A percentile compares a stretch with the other conserved stretches of the same genome.
phyloP scores from a whole-genome alignment of 2,797 vertebrate genomes.

The Takifugu ocellatus region DNA sequence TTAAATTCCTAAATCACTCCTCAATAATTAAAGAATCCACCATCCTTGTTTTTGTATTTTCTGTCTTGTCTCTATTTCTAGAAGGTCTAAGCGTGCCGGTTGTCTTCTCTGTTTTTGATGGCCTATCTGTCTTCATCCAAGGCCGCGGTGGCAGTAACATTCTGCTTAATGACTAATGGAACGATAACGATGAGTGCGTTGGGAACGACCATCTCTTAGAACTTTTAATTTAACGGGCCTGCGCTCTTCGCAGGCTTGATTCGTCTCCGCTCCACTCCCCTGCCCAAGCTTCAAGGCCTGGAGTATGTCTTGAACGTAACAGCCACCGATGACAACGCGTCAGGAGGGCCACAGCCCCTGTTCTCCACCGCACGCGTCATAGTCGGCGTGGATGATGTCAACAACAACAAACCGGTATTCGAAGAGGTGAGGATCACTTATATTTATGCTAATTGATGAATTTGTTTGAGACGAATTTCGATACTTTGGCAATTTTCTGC shows the following conservation, averaged over 20 bases:
- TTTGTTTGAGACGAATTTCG: neutral
- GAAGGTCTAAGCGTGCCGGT: conserved; percentile 20
- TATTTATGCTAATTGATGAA: neutral
- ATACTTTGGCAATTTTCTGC: neutral
- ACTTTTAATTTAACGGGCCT: conserved; percentile 33
- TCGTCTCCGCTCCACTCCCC: conserved; percentile 81
- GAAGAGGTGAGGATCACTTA: conserved; percentile 73
- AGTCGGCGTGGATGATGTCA: conserved; percentile 85
- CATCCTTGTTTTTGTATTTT: conserved; percentile 16
- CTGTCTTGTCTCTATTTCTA: conserved; percentile 21
- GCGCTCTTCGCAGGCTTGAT: conserved; percentile 77
- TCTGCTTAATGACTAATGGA: conserved; percentile 46
- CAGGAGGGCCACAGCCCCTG: conserved; percentile 79
- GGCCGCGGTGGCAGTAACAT: conserved; percentile 37
- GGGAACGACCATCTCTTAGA: conserved; percentile 18
- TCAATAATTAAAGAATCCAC: no score
- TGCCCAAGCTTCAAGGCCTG: conserved; percentile 83
- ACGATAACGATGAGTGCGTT: conserved; percentile 21
- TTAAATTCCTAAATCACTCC: no score
- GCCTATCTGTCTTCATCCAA: conserved; percentile 24
- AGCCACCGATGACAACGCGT: conserved; percentile 85
- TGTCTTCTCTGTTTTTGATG: conserved; percentile 33
- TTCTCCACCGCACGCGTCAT: conserved; percentile 79
- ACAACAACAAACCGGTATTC: conserved; percentile 91
- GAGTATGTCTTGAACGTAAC: conserved; percentile 85